These are phyloP conservation scores for Cremastobaeus sp. DNA, from an alignment of 2,888 invertebrate species.

Conservation along the genomic window DNA sequence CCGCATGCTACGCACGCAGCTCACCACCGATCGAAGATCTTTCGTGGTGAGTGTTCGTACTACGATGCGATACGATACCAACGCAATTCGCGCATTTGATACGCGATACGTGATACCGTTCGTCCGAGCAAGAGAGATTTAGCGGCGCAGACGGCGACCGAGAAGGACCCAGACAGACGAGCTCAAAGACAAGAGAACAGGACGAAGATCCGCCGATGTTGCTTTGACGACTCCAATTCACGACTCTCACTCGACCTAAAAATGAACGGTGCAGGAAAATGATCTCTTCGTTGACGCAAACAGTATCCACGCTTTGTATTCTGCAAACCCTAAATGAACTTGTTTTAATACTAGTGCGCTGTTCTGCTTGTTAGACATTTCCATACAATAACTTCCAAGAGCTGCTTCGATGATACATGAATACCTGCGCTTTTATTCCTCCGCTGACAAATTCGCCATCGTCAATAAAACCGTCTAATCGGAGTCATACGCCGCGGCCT, in stretches of 20 bases:
- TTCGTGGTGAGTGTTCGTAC: slow-evolving; percentile 38
- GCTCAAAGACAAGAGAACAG: neutral
- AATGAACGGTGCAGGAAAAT: too few species aligned
- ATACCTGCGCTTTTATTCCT: too few species aligned
- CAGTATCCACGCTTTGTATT: too few species aligned
- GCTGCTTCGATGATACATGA: too few species aligned
- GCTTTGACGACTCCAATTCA: slow-evolving; percentile 38
- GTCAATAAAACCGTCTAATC: too few species aligned
- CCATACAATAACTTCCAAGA: too few species aligned
- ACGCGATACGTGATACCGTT: slow-evolving; percentile 58
- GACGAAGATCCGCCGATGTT: slow-evolving; percentile 15
- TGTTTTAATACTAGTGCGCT: too few species aligned
- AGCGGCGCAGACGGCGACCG: slow-evolving; percentile 5
- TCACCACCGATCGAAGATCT: slow-evolving; percentile 55
- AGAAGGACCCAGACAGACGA: neutral
- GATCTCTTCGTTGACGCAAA: too few species aligned
- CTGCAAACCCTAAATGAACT: too few species aligned
- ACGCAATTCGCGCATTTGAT: slow-evolving; percentile 57
- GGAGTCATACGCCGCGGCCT: too few species aligned
- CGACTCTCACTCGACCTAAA: slow-evolving; percentile 42
- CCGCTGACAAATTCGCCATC: too few species aligned
- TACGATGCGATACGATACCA: slow-evolving; percentile 25
- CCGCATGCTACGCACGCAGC: slow-evolving; percentile 58
- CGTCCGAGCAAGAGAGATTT: slow-evolving; percentile 6
- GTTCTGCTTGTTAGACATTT: too few species aligned